Evolutionary conservation across 1,140 invertebrate genomes (phyloP).

Genomic region (Drosophila nigrodunni): DNA sequence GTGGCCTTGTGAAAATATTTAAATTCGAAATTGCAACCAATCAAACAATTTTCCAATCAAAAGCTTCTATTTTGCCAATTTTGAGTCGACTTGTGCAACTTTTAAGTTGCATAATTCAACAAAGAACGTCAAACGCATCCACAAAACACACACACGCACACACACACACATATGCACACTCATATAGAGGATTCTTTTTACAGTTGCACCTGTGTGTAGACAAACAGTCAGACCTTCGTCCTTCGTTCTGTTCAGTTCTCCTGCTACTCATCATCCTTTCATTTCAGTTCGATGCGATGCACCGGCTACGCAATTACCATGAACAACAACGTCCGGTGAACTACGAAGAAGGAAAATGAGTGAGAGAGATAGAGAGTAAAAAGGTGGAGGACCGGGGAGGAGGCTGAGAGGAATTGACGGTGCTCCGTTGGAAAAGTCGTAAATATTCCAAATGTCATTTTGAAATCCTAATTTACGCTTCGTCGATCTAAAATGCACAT

Average conservation of each 20-base stretch:
- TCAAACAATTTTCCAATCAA: conserved; percentile 83
- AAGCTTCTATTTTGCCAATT: conserved; percentile 73
- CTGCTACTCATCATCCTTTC: conserved; percentile 5
- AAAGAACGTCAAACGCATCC: conserved; percentile 59
- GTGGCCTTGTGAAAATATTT: conserved; percentile 76
- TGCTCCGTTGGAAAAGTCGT: conserved; percentile 71
- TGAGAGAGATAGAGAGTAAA: neutral
- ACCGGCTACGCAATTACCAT: conserved; percentile 76
- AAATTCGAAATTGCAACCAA: conserved; percentile 82
- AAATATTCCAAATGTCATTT: conserved; percentile 85
- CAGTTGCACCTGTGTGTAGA: conserved; percentile 39
- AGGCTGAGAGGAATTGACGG: neutral
- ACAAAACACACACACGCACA: conserved; percentile 4
- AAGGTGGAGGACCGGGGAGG: neutral
- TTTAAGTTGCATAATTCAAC: conserved; percentile 83
- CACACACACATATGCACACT: neutral
- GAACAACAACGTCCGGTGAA: conserved; percentile 65
- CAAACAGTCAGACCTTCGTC: conserved; percentile 53
- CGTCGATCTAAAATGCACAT: conserved; percentile 84
- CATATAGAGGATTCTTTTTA: conserved; percentile 23
- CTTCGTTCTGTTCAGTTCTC: neutral
- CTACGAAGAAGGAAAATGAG: neutral
- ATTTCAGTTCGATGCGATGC: conserved; percentile 35
- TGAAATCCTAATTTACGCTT: conserved; percentile 85
- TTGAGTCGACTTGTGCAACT: conserved; percentile 75